Evolutionary conservation across 2,113 vertebrate species (phyloP), one percentile per base, ranked within the genome.

Genomic region (Propithecus coquereli): DNA sequence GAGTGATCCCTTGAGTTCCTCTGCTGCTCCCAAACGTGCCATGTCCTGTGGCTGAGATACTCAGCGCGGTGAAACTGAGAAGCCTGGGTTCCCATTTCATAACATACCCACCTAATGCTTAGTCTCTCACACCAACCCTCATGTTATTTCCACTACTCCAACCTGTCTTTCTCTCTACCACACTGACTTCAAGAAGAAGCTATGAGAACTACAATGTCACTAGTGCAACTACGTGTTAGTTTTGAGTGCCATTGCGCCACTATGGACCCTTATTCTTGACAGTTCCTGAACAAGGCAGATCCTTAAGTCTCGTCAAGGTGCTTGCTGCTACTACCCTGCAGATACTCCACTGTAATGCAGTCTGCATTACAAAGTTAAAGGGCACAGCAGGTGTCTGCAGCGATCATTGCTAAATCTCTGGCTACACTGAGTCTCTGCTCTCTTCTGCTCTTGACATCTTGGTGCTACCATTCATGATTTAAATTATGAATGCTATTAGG

Each of bases 391-490:
- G 13, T n/a, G 54, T 79, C 20, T 16, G 17, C 81, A 2, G 37
- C 1, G 22, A 9, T 12, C 32, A 8, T 32, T 16, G 17, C 34
- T 84, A 6, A 22, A 11, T 59, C 11, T 66, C 54, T 45, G 32
- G 16, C 23, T 18, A 7, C 8, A 1, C 1, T 17, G 43, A 86
- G 11, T 0, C 30, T n/a, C 2, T 4, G 14, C 70, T 5, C 23
- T 43, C 16, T 52, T 89, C 34, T 76, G 5, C 22, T 66, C 27
- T 57, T 54, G 4, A n/a, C 52, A 27, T 47, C 10, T 23, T 30
- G 7, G 8, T 50, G 8, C 25, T 22, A 43, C n/a, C 52, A 17
- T 45, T 40, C 43, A 74, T 70, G 23, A 71, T 43, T 9, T 76
- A 14, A 91, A n/a, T 74, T 22, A 57, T 23, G 6, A 34, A 40